Evolutionary conservation across 2,797 vertebrate genomes (phyloP).

Genomic region (Ceryle rudis): DNA sequence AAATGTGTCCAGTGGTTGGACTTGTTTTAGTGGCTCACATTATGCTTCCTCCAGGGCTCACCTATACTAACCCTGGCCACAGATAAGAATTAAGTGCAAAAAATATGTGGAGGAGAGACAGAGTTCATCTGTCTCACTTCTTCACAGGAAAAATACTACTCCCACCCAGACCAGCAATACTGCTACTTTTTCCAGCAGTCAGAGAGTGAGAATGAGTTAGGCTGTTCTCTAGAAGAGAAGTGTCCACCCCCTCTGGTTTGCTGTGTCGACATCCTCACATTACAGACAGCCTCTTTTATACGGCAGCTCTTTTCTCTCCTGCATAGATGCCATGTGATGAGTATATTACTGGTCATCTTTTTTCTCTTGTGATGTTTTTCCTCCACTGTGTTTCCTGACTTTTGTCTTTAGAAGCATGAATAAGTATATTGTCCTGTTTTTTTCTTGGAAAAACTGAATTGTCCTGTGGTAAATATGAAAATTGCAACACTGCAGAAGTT

Average conservation of each 20-base stretch:
- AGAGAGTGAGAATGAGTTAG: not conserved
- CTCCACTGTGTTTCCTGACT: not conserved
- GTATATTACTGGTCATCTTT: not conserved
- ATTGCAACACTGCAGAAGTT: not conserved
- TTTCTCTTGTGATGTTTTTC: not conserved
- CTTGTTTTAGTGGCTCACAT: not conserved
- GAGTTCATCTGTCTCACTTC: not conserved
- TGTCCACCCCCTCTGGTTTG: not conserved
- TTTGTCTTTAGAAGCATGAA: not conserved
- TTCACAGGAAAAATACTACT: not conserved
- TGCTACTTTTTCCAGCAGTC: not conserved
- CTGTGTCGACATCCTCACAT: not conserved
- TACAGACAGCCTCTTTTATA: not conserved
- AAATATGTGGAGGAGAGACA: not conserved
- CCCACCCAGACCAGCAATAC: not conserved
- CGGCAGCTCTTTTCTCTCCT: not conserved
- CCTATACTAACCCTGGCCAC: slow-evolving; percentile 2
- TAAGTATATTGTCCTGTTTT: not conserved
- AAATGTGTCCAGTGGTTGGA: not conserved
- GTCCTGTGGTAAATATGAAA: not conserved
- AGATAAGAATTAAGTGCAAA: not conserved
- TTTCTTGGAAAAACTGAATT: not conserved
- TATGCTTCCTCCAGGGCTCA: not conserved
- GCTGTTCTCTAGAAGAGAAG: not conserved
- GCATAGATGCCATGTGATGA: accelerated